Base-by-base conservation (phyloP, 2,797 vertebrate species). In the Pangasius sanitwongsei region DNA sequence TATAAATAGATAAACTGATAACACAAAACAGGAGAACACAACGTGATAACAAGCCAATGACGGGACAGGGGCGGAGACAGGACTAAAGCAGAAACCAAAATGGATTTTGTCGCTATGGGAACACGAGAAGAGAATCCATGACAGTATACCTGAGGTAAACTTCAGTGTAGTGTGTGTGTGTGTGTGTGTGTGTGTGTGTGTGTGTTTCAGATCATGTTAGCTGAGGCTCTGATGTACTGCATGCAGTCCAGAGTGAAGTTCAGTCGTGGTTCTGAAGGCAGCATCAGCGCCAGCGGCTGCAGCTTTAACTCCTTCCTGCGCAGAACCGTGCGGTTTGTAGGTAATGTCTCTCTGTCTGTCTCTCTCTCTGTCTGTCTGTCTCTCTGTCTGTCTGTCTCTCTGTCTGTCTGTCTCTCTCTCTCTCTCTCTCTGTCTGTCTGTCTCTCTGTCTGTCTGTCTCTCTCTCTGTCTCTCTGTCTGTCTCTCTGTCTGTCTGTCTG, bases 241-340 rank as follows among this genome's bases (percentile, higher is more conserved):
- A 94, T 97, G 95, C 98, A 98, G 93, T 97, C 98, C 85, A 95
- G 96, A 90, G 93, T 98, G 87, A 98, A 97, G 95, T 95, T 96
- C 0, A 97, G 95, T 0, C 91, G 96, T 0, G 96, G 96, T 83
- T 94, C 97, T 0, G 98, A 99, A 92, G 96, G 97, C 91, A 99
- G 97, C 95, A 98, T 99, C 91, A 98, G 97, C 0, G 97, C 98
- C 0, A 98, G 97, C 0, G 98, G 98, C 90, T 99, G 98, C 95
- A 98, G 96, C 93, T 99, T 99, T 95, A 99, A 98, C 95, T 98
- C 98, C 86, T 99, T 99, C 94, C 95, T 99, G 85, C 96, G 98
- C 85, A 96, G 98, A 80, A 98, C 98, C 0, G 98, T 99, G 63
- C 97, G 98, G 77, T 99, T 99, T 70, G 98, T 99, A 63, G 98